Percentiles rank a stretch among this genome's conserved stretches.
These are phyloP conservation scores for Laticauda colubrina DNA, from an alignment of 2,113 vertebrate species.

Conservation along the genomic window DNA sequence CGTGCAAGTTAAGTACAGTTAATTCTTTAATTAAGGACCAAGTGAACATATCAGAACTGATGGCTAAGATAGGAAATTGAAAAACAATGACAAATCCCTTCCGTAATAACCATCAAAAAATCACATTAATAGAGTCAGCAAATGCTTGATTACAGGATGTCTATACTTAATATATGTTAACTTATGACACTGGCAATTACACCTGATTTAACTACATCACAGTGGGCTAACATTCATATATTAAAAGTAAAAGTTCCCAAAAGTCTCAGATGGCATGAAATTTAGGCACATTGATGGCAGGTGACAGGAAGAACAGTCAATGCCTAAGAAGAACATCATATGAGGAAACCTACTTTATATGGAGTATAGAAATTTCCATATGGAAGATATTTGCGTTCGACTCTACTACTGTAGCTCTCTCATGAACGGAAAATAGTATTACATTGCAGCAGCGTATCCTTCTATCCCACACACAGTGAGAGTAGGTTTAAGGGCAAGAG, in stretches of 20 bases:
- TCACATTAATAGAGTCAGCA: background rate
- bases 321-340: background rate
- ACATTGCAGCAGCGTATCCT: background rate
- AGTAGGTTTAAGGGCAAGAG: background rate
- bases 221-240: background rate
- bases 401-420: no score
- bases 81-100: background rate
- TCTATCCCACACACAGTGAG: background rate
- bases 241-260: background rate
- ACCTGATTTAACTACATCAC: background rate
- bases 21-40: background rate
- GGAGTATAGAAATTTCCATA: background rate
- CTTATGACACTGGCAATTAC: background rate
- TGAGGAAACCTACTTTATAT: background rate
- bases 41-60: background rate
- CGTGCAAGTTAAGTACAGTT: background rate
- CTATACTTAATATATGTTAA: background rate
- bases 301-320: background rate
- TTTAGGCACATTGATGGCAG: background rate
- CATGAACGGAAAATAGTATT: background rate
- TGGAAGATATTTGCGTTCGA: background rate
- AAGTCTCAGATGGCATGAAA: background rate
- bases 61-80: background rate
- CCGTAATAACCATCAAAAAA: background rate
- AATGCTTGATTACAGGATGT: background rate